Conservation (phyloP, 2,888 invertebrate species). For the Elegia similella region DNA sequence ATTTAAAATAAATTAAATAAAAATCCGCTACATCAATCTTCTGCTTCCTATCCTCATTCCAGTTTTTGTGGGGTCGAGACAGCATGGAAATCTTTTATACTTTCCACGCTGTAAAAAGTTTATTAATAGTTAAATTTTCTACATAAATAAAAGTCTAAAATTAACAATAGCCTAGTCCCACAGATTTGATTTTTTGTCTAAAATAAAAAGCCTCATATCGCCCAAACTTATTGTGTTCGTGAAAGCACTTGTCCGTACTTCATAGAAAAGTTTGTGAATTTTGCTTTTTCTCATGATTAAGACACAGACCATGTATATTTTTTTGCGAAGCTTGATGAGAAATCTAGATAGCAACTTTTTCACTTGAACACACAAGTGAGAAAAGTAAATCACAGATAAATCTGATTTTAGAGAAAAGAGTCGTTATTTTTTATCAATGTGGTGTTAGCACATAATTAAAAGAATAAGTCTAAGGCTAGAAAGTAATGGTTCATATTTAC, state of each 20-base stretch:
- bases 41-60: too few species aligned
- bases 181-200: neutral
- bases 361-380: neutral
- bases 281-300: constrained; percentile 9
- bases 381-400: neutral
- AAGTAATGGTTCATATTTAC: too few species aligned
- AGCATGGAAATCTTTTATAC: too few species aligned
- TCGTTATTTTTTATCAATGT: neutral
- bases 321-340: constrained; percentile 5
- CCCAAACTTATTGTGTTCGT: neutral
- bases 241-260: neutral
- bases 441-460: neutral
- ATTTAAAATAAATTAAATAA: too few species aligned
- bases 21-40: too few species aligned
- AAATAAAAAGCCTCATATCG: neutral
- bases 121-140: too few species aligned
- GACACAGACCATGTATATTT: neutral
- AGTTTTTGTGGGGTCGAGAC: too few species aligned
- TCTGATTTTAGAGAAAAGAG: neutral
- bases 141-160: neutral
- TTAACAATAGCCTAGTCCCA: neutral
- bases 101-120: too few species aligned
- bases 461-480: too few species aligned
- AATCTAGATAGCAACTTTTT: constrained; percentile 5
- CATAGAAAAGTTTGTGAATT: constrained; percentile 4